Evolutionary conservation across 2,113 vertebrate genomes (phyloP).

Genomic region (Malurus elegans): DNA sequence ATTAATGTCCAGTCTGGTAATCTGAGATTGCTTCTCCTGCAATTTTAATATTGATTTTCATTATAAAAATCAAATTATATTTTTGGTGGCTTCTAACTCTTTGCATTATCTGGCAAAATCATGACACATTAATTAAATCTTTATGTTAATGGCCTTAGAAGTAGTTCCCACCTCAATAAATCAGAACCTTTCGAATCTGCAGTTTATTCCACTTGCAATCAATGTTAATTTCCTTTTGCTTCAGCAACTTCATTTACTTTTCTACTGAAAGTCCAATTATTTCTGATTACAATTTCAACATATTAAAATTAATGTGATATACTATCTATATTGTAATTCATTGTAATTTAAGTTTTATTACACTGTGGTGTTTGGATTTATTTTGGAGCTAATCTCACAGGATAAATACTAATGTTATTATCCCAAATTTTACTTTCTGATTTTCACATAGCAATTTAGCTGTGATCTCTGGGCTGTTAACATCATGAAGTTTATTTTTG

Average conservation of each 20-base stretch:
- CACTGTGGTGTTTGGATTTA: neutral
- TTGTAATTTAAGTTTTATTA: conserved; percentile 38
- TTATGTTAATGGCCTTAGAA: conserved; percentile 55
- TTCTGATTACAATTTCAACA: conserved; percentile 47
- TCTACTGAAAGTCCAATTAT: conserved; percentile 58
- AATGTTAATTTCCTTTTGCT: conserved; percentile 67
- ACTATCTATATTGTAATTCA: conserved; percentile 26
- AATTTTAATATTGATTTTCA: conserved; percentile 52
- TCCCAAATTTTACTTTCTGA: neutral
- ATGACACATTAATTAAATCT: conserved; percentile 64
- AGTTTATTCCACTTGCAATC: conserved; percentile 64
- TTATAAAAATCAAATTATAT: conserved; percentile 31
- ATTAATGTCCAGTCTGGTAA: neutral
- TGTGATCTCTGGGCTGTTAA: neutral
- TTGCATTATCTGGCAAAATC: conserved; percentile 38
- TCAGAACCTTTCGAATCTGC: conserved; percentile 47
- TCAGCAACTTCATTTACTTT: conserved; percentile 64
- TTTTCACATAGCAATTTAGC: neutral
- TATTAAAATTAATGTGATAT: conserved; percentile 62
- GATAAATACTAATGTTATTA: neutral
- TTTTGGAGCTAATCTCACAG: neutral
- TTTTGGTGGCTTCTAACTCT: conserved; percentile 22
- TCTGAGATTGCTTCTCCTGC: neutral
- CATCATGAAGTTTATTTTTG: neutral
- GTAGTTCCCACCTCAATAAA: conserved; percentile 61